Evolutionary conservation across 2,797 vertebrate species (phyloP), one percentile per base, ranked within the genome.

Genomic region (Leuciscus waleckii): DNA sequence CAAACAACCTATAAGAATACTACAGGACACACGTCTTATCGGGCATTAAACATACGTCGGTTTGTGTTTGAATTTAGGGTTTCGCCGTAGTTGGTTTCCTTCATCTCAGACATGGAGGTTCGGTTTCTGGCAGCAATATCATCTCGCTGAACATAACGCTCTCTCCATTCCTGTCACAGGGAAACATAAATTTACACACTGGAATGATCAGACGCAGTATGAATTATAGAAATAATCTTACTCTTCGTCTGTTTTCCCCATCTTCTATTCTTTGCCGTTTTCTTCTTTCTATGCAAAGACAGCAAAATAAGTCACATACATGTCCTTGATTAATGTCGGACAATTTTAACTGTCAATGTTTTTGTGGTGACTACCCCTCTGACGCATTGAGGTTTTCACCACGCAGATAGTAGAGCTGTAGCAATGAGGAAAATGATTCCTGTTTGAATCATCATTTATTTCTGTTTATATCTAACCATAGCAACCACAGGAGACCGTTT

Each of bases 241-340:
- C 98, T 90, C 97, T 95, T 83, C 98, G 96, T 90, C 98, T 93
- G 91, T 94, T 98, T 95, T 99, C 98, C 46, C 98, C 97, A 79
- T 99, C 98, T 91, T 99, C 98, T 29, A 96, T 95, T 86, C 98
- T 94, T 88, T 99, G 98, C 0, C 97, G 94, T 92, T 98, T 99
- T 93, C 97, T 96, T 92, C 97, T 98, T 93, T 99, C 98, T 99
- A 90, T 41, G 93, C 86, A 85, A 7, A 88, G 74, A 43, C 5
- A 81, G 56, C 10, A 54, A 16, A 10, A 73, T 58, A 13, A 21
- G 14, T 61, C 7, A 88, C 56, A 35, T 29, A 7, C 11, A 51
- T 77, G 29, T 16, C 2, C 16, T n/a, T 35, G 7, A n/a, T 51
- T 54, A n/a, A 35, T 32, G 21, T 23, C 1, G 19, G 14, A 74